A percentile compares a stretch with the other conserved stretches of the same genome.
These are phyloP conservation scores for Glyphotaelius pellucidus DNA, from an alignment of 2,888 invertebrate genomes.

Conservation along the genomic window DNA sequence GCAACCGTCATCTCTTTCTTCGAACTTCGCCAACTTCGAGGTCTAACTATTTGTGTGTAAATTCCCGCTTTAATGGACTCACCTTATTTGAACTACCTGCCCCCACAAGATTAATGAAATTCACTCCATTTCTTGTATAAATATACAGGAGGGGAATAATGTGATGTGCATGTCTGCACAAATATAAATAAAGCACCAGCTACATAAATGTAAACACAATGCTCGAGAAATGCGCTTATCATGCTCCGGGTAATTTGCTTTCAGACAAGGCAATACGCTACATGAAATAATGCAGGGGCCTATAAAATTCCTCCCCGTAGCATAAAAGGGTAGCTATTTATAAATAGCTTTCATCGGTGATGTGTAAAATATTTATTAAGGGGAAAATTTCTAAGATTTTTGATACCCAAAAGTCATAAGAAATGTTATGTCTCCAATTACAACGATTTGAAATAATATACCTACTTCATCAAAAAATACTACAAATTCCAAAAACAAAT, in stretches of 20 bases:
- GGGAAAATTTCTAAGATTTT: neutral
- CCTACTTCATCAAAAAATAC: neutral
- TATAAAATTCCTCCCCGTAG: neutral
- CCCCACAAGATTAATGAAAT: neutral
- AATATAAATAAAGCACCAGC: slow-evolving; percentile 7
- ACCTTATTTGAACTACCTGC: neutral
- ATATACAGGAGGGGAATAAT: neutral
- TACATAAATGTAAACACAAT: slow-evolving; percentile 23
- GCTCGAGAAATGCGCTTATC: slow-evolving; percentile 34
- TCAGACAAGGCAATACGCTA: neutral
- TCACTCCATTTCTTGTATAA: neutral
- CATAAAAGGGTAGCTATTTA: neutral
- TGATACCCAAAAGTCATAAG: neutral
- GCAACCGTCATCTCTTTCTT: neutral
- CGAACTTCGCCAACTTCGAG: neutral
- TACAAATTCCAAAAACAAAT: neutral
- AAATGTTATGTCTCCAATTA: neutral
- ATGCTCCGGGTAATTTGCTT: slow-evolving; percentile 6
- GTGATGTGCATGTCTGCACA: slow-evolving; percentile 29
- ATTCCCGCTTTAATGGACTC: neutral
- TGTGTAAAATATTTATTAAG: neutral
- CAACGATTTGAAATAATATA: neutral
- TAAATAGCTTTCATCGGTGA: neutral
- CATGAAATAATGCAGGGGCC: neutral
- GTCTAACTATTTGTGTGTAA: neutral